phyloP scores from a whole-genome alignment of 2,113 vertebrate species.

The Myocastor coypus region DNA sequence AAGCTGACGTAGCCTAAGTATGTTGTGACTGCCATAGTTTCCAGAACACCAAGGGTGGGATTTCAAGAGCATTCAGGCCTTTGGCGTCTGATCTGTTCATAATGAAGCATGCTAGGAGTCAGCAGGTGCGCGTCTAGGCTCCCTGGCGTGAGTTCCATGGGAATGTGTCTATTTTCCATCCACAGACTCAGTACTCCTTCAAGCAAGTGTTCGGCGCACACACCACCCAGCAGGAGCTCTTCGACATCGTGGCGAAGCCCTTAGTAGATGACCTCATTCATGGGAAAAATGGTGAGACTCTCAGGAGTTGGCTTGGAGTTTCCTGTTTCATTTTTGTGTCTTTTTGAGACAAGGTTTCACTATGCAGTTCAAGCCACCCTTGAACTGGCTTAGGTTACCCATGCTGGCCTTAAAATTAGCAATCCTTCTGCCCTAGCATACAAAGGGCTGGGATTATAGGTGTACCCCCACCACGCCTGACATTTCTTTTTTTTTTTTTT shows the following conservation, averaged over 20 bases:
- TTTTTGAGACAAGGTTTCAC: neutral
- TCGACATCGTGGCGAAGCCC: slow-evolving; percentile 93
- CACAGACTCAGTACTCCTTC: slow-evolving; percentile 96
- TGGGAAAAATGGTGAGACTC: slow-evolving; percentile 93
- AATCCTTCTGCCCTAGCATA: neutral
- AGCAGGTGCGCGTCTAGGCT: neutral
- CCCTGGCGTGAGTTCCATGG: neutral
- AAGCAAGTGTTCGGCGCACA: slow-evolving; percentile 94
- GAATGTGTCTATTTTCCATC: neutral
- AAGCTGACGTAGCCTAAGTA: neutral
- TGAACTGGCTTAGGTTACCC: neutral
- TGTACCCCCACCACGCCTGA: too few species aligned
- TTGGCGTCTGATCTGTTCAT: slow-evolving; percentile 8
- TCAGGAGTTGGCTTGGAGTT: neutral
- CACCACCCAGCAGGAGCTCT: slow-evolving; percentile 92
- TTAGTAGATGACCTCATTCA: slow-evolving; percentile 95
- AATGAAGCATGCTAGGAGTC: neutral
- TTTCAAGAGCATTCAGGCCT: neutral
- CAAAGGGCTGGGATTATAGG: neutral
- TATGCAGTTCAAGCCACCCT: neutral
- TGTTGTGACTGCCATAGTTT: neutral
- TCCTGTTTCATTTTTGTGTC: neutral
- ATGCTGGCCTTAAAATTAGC: neutral
- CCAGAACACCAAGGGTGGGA: neutral
- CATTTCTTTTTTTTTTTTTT: neutral